Percentiles rank a stretch among this genome's conserved stretches.
These are phyloP conservation scores for Lepidochrysops patricia DNA, from an alignment of 2,888 invertebrate species.

Conservation along the genomic window DNA sequence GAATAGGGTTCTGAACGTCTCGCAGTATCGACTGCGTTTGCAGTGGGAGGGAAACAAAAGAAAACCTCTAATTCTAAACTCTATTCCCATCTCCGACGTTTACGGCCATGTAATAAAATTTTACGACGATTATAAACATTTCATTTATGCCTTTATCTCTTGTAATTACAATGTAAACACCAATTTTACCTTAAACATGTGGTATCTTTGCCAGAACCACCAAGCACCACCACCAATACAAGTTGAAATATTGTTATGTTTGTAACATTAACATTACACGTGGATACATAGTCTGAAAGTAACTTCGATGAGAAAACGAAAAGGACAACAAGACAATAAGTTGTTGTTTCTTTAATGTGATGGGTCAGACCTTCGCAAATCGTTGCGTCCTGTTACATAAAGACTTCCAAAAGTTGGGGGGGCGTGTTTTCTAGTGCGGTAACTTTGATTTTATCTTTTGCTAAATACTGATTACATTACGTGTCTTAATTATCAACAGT, in stretches of 20 bases:
- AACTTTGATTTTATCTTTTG: neutral
- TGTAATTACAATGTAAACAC: neutral
- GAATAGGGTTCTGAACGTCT: neutral
- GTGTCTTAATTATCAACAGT: too few species aligned
- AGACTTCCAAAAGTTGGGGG: neutral
- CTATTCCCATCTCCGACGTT: neutral
- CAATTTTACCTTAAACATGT: neutral
- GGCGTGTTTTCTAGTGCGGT: neutral
- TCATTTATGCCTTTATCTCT: neutral
- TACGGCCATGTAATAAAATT: constrained; percentile 5
- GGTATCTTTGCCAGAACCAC: neutral
- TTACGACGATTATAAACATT: constrained; percentile 7
- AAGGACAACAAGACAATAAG: neutral
- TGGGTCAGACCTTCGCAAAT: neutral
- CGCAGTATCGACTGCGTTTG: constrained; percentile 2
- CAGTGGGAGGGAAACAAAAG: constrained; percentile 2
- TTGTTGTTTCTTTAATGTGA: neutral
- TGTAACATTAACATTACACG: neutral
- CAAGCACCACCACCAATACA: neutral
- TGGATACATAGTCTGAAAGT: neutral
- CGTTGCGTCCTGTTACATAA: neutral
- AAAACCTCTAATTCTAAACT: constrained; percentile 7
- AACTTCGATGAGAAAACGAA: neutral
- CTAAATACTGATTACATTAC: too few species aligned
- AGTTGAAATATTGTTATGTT: neutral